Evolutionary conservation across 2,888 invertebrate genomes (phyloP), one percentile per base, ranked within the genome.

Genomic region (Falcaria lacertinaria): DNA sequence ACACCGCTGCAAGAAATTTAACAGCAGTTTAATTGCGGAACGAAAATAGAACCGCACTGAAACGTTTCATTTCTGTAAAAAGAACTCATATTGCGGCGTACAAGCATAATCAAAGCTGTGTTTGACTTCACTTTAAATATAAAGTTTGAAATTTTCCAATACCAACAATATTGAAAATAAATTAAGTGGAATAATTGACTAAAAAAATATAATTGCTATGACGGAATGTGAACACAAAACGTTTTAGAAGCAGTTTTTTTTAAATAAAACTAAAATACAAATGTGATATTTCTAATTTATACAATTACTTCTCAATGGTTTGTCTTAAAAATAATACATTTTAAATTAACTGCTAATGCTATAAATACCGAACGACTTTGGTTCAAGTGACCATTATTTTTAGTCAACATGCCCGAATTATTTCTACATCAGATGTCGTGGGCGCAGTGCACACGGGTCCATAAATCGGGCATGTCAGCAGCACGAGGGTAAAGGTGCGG

Each of bases 11-110:
- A 86, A 85, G 86, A 87, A 89, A 73, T 89, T 89, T 86, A 86
- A 85, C 88, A 86, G 82, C 82, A 84, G 86, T 88, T 88, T 87
- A 86, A 89, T 88, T 87, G 85, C 84, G 75, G 73, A 74, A 75
- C 77, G 80, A 86, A 86, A 84, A 87, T 85, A 85, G 82, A 80
- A 83, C 79, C 80, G 83, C 77, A 73, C 74, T 74, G 82, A 80
- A 84, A 80, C 83, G 82, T 76, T 73, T 86, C 79, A 78, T 78
- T 80, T 66, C 68, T 57, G 64, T 80, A 77, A 83, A 87, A 84
- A 87, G 85, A 87, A 86, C 74, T 75, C 62, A 70, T 71, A 70
- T 71, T 72, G 67, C 69, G 69, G 70, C 61, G 69, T 69, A 66
- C 66, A 57, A 63, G 68, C 64, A 67, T 68, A 67, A 67, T 67